Base-by-base conservation (phyloP, 1,140 invertebrate species). In the Microplitis mediator region DNA sequence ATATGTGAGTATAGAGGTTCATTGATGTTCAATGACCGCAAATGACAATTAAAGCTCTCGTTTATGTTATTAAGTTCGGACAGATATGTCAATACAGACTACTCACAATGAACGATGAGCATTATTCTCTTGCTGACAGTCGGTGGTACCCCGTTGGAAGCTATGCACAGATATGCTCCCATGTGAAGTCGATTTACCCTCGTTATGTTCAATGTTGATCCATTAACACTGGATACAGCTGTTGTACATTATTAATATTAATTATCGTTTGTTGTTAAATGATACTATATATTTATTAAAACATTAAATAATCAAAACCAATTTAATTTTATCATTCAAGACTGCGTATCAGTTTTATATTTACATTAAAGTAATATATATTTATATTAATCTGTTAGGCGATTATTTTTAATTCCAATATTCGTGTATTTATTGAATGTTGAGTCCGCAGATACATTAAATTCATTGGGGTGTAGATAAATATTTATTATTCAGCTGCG, bases 141-240 rank as follows among this genome's bases (percentile, higher is more conserved):
- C 0, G 95, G 95, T 3, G 95, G 95, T 3, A 96, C 92, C 6
- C 94, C 94, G 79, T 95, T 95, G 11, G 93, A 94, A 13, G 94
- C 95, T 67, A 97, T 96, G 82, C 95, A 96, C 9, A 96, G 86
- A 84, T 96, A 96, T 4, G 94, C 92, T 4, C 95, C 95, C 91
- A 97, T 97, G 79, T 97, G 94, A 14, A 94, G 90, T 35, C 95
- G 90, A 76, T 91, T 95, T 9, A 96, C 94, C 81, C 92, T 90
- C 39, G 90, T 93, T 79, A 97, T 92, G 78, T 94, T 92, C 78
- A 97, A 89, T 56, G 91, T 87, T 45, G 92, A 88, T 3, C 95
- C 94, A 74, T 95, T 93, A 16, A 95, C 88, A 66, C 86, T 90
- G 13, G 83, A 71, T 31, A 91, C 93, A 93, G 86, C n/a, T 89